Evolutionary conservation across 2,113 vertebrate species (phyloP).

Genomic region (Hemiscyllium ocellatum): DNA sequence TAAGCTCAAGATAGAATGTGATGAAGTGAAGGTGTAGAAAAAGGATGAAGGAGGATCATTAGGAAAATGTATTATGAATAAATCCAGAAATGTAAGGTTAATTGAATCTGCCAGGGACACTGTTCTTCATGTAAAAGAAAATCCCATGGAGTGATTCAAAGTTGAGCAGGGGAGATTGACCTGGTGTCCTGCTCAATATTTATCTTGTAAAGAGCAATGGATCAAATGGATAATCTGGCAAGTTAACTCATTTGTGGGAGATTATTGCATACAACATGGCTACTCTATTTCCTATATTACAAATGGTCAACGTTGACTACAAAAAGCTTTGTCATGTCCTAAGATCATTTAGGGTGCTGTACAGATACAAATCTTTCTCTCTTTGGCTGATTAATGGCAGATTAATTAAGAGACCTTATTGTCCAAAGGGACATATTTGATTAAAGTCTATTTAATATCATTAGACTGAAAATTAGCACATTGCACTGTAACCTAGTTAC

Average conservation of each 20-base stretch:
- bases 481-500: neutral
- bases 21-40: neutral
- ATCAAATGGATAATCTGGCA: neutral
- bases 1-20: neutral
- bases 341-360: neutral
- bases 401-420: neutral
- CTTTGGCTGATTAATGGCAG: neutral
- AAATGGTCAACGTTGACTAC: neutral
- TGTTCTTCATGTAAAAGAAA: neutral
- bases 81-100: neutral
- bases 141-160: neutral
- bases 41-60: neutral
- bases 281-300: neutral
- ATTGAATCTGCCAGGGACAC: neutral
- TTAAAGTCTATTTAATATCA: neutral
- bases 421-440: neutral
- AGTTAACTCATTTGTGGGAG: neutral
- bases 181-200: neutral
- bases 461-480: neutral
- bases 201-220: neutral
- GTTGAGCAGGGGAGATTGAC: neutral
- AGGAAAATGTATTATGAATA: neutral
- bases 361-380: neutral
- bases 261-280: neutral
- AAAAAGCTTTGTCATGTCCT: neutral